Base-by-base conservation (phyloP, 2,113 vertebrate genomes). In the Promerops cafer region DNA sequence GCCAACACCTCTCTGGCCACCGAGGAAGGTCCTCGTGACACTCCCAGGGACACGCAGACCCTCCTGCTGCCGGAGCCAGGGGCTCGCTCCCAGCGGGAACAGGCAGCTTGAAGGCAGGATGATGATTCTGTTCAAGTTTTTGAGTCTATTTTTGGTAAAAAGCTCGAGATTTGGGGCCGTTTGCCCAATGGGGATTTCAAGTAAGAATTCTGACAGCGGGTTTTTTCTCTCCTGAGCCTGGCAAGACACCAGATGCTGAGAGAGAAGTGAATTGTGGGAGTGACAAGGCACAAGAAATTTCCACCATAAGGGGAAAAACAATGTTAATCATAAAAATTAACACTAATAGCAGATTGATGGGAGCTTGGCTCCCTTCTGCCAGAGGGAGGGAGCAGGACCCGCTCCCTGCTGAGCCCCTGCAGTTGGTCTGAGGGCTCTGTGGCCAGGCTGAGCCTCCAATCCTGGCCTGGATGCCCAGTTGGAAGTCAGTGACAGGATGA, bases 221-320 rank as follows among this genome's bases (percentile, higher is more conserved):
- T 69, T 85, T 87, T 92, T 86, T 91, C 83, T 86, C 90, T 82
- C 94, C 95, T 59, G 86, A 77, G 83, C n/a, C 90, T 96, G 96
- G 95, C 95, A 94, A 93, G 86, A 66, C 60, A 96, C 90, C 84
- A 96, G 95, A 40, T 16, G 15, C 86, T 49, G 66, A 75, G 76
- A 92, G 71, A 86, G 89, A 93, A 94, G 59, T 40, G 94, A 83
- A 96, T 85, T 96, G 95, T 97, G 95, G 96, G 96, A 96, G 90
- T 95, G 88, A 93, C 92, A 95, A 96, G 90, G 91, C 89, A 80
- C 70, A 93, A 90, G 95, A 97, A 96, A 96, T 92, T 90, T 94
- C 88, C 90, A 91, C 85, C 92, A 85, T 93, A 87, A 90, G 88
- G 92, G 49, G 66, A 85, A 94, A 96, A 94, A 79, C 90, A 91